Evolutionary conservation across 2,888 invertebrate species (phyloP), one percentile per base, ranked within the genome.

Genomic region (Neocrepidodera transversa): DNA sequence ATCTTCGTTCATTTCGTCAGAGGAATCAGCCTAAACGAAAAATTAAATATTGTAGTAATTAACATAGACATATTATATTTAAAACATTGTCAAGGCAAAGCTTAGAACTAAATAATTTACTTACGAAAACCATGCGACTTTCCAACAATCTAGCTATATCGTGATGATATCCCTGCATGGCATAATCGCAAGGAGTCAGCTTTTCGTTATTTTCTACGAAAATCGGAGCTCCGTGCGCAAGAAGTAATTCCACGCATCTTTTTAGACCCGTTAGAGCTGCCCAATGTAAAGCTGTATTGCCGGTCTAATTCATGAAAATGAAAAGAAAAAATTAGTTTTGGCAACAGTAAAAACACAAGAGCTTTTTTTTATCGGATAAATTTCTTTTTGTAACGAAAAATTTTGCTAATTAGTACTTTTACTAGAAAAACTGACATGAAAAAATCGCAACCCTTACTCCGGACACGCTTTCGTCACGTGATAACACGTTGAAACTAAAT

Each of bases 41-140:
- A 23, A 6, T 5, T 23, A 23, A 23, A 23, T 23, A 5, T 6
- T 5, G 23, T 6, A 23, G 23, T 3, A 23, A 23, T 23, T 23
- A 2, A 36, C 5, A 11, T 16, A 13, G 7, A 36, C 7, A 16
- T 36, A 13, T 4, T 36, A 36, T 16, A 16, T 14, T 11, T 36
- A 14, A 16, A 14, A 14, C 11, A 11, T 16, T 4, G 16, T 36
- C 1, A 1, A 14, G 11, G 36, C 7, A 23, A 18, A 18, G 20
- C 3, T 23, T 11, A 7, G 43, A 14, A 52, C n/a, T n/a, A n/a
- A n/a, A n/a, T n/a, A n/a, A n/a, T n/a, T n/a, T 61, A 81, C 83
- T 82, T 76, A 84, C 84, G 76, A 88, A 88, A 55, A 88, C 86
- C 87, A 88, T 88, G 67, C 85, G 83, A 45, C 86, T 86, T 76